Base-by-base conservation (phyloP, 2,797 vertebrate genomes). In the Threskiornis aethiopicus region DNA sequence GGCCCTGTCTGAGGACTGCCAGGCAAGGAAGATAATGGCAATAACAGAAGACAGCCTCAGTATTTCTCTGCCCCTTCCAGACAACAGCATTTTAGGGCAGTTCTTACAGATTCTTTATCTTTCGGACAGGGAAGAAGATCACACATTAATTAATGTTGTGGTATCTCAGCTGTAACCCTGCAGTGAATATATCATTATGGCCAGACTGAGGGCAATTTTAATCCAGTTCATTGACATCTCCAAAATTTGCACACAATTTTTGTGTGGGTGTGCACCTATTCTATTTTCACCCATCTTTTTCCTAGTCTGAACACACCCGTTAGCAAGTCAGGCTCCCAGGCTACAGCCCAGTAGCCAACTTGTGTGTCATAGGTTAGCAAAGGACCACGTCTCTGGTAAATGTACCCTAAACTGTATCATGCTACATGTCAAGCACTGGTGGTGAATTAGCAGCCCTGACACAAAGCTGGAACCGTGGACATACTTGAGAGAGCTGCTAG, bases 311-410 rank as follows among this genome's bases (percentile, higher is more conserved):
- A 77, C 89, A 72, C 58, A 86, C 10, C 57, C 35, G 15, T 89
- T 86, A 97, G 49, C 84, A 95, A 91, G 66, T 59, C 91, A 61
- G 72, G 85, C 82, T 97, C 82, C 94, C 85, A 90, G 83, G 85
- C 95, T 92, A 26, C 42, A 14, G 29, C 78, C 87, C 84, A 70
- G 87, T 5, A 91, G 94, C 87, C 42, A 58, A 83, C 55, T 66
- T 73, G 57, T 55, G 73, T 70, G 76, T 96, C 93, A 82, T 70
- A 76, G 61, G 73, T 83, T 52, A 89, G 85, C 58, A 92, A 91
- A 92, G 84, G 51, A 47, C 58, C 28, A 14, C 0, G 37, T 77
- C 55, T 86, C 94, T 83, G 84, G 42, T 71, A 87, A 49, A 46
- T 2, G 13, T 3, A 37, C 12, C 70, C 44, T 29, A 55, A 96